These are phyloP conservation scores for Bufotes viridis DNA, from an alignment of 2,797 vertebrate species.

Conservation along the genomic window DNA sequence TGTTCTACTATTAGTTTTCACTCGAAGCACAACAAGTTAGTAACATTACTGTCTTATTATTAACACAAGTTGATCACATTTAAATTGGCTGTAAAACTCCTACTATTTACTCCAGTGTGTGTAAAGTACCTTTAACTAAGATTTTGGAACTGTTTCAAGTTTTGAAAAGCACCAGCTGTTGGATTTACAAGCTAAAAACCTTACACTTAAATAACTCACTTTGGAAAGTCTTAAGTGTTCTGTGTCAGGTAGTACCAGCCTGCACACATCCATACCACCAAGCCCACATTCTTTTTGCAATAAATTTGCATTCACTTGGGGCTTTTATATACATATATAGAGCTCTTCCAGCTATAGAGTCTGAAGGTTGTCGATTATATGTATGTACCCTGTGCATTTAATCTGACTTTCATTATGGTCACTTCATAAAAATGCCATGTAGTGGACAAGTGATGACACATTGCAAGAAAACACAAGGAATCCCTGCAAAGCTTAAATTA, in stretches of 20 bases:
- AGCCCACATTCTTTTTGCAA: constrained; percentile 74
- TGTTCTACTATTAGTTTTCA: constrained; percentile 72
- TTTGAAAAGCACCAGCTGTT: constrained; percentile 83
- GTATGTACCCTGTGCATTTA: constrained; percentile 84
- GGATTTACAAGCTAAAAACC: constrained; percentile 80
- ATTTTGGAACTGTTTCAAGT: constrained; percentile 83
- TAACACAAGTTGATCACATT: constrained; percentile 91
- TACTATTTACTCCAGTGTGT: constrained; percentile 86
- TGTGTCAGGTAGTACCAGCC: constrained; percentile 90
- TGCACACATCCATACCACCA: constrained; percentile 74
- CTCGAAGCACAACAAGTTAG: constrained; percentile 80
- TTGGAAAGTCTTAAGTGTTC: constrained; percentile 79
- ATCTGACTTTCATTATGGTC: constrained; percentile 97
- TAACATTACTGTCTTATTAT: constrained; percentile 85
- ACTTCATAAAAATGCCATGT: constrained; percentile 98
- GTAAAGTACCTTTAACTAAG: constrained; percentile 83
- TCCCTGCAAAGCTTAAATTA: constrained; percentile 92
- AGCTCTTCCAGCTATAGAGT: constrained; percentile 74
- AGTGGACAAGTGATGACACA: constrained; percentile 88
- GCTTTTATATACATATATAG: constrained; percentile 69
- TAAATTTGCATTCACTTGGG: constrained; percentile 79
- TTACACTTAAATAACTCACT: constrained; percentile 81
- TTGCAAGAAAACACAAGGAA: constrained; percentile 85
- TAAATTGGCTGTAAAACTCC: constrained; percentile 95
- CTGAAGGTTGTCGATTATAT: constrained; percentile 76